phyloP scores from a whole-genome alignment of 2,888 invertebrate species.

The Thysanoteuthis rhombus region DNA sequence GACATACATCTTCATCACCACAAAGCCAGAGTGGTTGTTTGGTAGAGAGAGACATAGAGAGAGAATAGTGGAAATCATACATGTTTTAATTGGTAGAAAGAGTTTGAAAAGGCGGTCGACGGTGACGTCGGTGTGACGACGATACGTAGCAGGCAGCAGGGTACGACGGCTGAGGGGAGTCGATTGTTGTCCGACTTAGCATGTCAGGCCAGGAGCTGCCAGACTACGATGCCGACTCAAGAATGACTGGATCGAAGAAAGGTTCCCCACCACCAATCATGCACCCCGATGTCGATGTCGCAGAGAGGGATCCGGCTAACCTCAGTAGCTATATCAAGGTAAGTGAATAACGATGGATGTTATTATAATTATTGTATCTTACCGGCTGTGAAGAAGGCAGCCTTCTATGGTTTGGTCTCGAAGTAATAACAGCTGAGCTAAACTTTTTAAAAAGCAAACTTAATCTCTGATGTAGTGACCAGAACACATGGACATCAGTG shows the following conservation, averaged over 20 bases:
- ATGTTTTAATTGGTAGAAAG: background rate
- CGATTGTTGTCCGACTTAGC: conserved; percentile 13
- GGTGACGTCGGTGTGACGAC: background rate
- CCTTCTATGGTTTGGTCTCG: too few relatives aligned
- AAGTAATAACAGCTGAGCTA: too few relatives aligned
- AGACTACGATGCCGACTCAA: conserved; percentile 25
- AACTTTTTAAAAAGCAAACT: too few relatives aligned
- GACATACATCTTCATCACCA: too few relatives aligned
- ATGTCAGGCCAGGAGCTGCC: background rate
- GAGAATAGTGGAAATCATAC: background rate
- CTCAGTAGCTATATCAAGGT: conserved; percentile 27
- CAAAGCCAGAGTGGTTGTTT: too few relatives aligned
- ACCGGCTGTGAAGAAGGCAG: too few relatives aligned
- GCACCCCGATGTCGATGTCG: conserved; percentile 27
- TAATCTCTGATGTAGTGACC: too few relatives aligned
- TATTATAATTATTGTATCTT: background rate
- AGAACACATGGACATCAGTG: too few relatives aligned
- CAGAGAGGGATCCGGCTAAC: conserved; percentile 23
- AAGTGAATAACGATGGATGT: background rate
- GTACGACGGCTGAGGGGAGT: background rate
- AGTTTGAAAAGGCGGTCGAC: background rate
- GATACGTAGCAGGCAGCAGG: background rate
- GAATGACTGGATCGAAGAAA: conserved; percentile 23
- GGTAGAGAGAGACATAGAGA: background rate
- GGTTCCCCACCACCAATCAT: conserved; percentile 27